Base-by-base conservation (phyloP, 2,113 vertebrate species). In the Camelus bactrianus region DNA sequence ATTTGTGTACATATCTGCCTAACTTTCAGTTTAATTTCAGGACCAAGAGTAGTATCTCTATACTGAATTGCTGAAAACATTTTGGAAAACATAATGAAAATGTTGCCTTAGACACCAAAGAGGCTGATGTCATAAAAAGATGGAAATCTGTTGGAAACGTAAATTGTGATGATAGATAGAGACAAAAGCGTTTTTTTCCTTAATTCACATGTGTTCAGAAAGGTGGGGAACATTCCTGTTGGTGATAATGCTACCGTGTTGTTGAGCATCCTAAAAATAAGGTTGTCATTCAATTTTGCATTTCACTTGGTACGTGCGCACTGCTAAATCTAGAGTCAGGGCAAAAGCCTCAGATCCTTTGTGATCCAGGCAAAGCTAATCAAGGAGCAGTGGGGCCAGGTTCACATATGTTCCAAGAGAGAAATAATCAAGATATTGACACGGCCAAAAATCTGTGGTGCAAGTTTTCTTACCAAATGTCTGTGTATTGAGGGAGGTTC, bases 1-100 rank as follows among this genome's bases (percentile, higher is more conserved):
- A 85, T 50, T 67, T 56, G 15, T 64, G 50, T 46, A 85, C 77
- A 81, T 52, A 75, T 54, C 28, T 46, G 35, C 67, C 54, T 65
- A 65, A 56, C 81, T 97, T 93, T 89, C 38, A 28, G 67, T n/a
- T 83, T 82, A 75, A 35, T 90, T 93, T 95, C 70, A 85, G 67
- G 32, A 17, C 46, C 50, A 62, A 38, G 12, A 4, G 2, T 19
- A 5, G 28, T 84, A 84, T 79, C 85, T 97, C 70, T 62, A 85
- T 80, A 8, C 75, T 6, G 30, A 69, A 50, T 48, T 46, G 8
- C 28, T 79, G 42, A 93, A 90, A 88, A 65, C 3, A 6, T 46
- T n/a, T 69, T 85, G 81, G 16, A 84, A 97, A 94, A 48, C 20
- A 10, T 89, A 67, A 42, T 46, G 6, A 65, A 93, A 84, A 64